phyloP scores from a whole-genome alignment of 2,888 invertebrate genomes.

The Epistrophella euchroma region DNA sequence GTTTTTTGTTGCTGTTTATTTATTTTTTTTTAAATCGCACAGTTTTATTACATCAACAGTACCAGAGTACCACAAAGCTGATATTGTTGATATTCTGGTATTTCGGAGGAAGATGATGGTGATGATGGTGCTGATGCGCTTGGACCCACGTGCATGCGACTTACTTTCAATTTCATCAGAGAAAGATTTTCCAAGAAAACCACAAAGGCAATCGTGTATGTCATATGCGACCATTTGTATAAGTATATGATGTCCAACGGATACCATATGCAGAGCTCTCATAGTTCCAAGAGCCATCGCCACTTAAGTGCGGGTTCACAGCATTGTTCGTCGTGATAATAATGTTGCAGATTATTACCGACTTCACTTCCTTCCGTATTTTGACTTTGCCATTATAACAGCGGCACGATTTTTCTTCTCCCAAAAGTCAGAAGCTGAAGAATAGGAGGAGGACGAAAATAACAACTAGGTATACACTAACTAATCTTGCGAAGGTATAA shows the following conservation, averaged over 20 bases:
- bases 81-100: slow-evolving; percentile 11
- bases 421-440: slow-evolving; percentile 19
- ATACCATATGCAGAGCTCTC: slow-evolving; percentile 18
- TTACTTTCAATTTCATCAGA: slow-evolving; percentile 62
- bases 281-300: neutral
- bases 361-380: slow-evolving; percentile 70
- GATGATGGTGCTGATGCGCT: slow-evolving; percentile 32
- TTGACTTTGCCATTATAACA: slow-evolving; percentile 64
- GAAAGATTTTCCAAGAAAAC: neutral
- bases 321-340: slow-evolving; percentile 41
- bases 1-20: neutral
- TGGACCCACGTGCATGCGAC: slow-evolving; percentile 49
- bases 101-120: slow-evolving; percentile 43
- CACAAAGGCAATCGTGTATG: neutral
- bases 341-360: slow-evolving; percentile 50
- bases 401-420: slow-evolving; percentile 45
- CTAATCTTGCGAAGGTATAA: neutral
- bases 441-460: slow-evolving; percentile 26
- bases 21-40: neutral
- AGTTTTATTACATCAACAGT: slow-evolving; percentile 25
- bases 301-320: slow-evolving; percentile 40
- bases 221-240: neutral
- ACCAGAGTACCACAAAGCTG: neutral
- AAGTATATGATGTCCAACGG: neutral
- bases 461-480: neutral